phyloP scores from a whole-genome alignment of 2,888 invertebrate species.

The Dynastes grantii region DNA sequence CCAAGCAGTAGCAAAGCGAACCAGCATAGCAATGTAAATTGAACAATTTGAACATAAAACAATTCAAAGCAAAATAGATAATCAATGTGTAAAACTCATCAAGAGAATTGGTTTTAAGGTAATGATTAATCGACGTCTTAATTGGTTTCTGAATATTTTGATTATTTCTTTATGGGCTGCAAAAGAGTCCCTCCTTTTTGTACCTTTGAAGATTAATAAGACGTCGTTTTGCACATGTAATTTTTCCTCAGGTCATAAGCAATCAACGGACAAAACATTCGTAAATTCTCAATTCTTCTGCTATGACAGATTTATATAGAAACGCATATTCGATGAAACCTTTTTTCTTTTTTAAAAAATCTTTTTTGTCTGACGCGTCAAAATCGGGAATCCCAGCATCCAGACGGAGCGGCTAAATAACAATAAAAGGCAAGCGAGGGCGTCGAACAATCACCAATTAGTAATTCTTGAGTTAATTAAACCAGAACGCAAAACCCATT shows the following conservation, averaged over 20 bases:
- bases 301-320: neutral
- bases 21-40: too few relatives aligned
- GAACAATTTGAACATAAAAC: too few relatives aligned
- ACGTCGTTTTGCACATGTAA: too few relatives aligned
- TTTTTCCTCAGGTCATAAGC: neutral
- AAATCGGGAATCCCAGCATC: constrained; percentile 19
- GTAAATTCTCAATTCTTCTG: neutral
- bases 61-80: too few relatives aligned
- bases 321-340: neutral
- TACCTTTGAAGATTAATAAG: too few relatives aligned
- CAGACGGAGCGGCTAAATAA: constrained; percentile 5
- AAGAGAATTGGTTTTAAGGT: too few relatives aligned
- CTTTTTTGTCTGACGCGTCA: neutral
- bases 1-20: too few relatives aligned
- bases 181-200: too few relatives aligned
- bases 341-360: neutral
- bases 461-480: constrained; percentile 34
- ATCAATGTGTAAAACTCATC: too few relatives aligned
- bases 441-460: constrained; percentile 43
- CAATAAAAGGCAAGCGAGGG: constrained; percentile 17
- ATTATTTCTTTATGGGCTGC: neutral
- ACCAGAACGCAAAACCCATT: constrained; percentile 23
- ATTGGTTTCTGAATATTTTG: neutral
- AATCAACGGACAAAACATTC: constrained; percentile 10
- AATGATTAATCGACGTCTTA: neutral